Conservation (phyloP, 2,113 vertebrate species). For the Vulpes vulpes region DNA sequence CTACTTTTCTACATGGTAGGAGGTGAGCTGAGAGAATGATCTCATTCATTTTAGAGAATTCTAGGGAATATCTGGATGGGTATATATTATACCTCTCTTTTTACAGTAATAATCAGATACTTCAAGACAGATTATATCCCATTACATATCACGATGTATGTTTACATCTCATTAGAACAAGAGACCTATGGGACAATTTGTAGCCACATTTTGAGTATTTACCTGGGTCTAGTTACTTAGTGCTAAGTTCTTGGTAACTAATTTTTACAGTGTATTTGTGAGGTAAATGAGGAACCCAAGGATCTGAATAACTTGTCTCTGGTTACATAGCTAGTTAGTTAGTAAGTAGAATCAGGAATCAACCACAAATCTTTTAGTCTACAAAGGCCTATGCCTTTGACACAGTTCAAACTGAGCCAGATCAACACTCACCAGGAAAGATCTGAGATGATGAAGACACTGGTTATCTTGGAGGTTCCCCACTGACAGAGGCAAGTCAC, state of each 20-base stretch:
- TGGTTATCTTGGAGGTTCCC: not conserved
- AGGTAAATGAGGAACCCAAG: slow-evolving; percentile 28
- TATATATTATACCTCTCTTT: not conserved
- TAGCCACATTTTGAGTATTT: not conserved
- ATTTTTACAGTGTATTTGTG: not conserved
- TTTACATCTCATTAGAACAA: slow-evolving; percentile 3
- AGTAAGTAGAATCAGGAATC: not conserved
- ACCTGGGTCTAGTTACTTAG: not conserved
- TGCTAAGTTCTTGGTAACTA: not conserved
- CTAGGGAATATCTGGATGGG: not conserved
- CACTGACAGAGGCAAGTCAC: not conserved
- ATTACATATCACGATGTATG: not conserved
- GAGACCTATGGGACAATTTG: not conserved
- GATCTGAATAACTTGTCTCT: not conserved
- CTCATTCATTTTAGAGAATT: not conserved
- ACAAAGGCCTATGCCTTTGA: not conserved
- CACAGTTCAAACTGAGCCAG: not conserved
- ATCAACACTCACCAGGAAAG: not conserved
- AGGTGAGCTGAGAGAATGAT: not conserved
- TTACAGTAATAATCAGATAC: slow-evolving; percentile 9
- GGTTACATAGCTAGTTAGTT: not conserved
- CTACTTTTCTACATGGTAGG: not conserved
- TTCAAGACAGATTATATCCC: not conserved
- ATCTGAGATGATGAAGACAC: not conserved
- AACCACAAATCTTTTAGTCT: not conserved